Evolutionary conservation across 2,113 vertebrate genomes (phyloP).

Genomic region (Numida meleagris): DNA sequence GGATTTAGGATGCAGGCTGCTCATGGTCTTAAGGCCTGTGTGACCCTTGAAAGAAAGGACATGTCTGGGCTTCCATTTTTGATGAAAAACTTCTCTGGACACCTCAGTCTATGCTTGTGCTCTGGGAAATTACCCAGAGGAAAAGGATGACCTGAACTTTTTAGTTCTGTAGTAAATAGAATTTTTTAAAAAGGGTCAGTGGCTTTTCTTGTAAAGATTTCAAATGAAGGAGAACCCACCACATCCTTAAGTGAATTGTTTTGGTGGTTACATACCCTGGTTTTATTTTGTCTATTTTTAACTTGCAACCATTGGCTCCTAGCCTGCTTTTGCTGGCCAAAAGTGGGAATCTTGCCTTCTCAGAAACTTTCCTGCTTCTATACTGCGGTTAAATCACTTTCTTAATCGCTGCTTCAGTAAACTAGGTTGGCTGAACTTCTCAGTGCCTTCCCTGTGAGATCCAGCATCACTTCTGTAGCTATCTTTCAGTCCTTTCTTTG

Average conservation of each 20-base stretch:
- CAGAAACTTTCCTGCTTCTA: background rate
- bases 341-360: slow-evolving; percentile 20
- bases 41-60: background rate
- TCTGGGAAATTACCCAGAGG: slow-evolving; percentile 16
- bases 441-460: background rate
- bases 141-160: background rate
- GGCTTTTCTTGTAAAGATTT: slow-evolving; percentile 60
- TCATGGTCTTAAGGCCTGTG: background rate
- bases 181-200: slow-evolving; percentile 29
- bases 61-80: background rate
- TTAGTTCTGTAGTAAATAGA: slow-evolving; percentile 53
- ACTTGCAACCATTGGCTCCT: slow-evolving; percentile 24
- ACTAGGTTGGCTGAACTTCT: background rate
- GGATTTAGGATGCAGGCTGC: background rate
- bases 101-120: background rate
- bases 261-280: slow-evolving; percentile 64
- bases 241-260: slow-evolving; percentile 71
- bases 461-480: background rate
- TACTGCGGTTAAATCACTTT: slow-evolving; percentile 11
- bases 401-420: slow-evolving; percentile 17
- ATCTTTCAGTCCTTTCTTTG: background rate
- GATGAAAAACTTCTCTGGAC: background rate
- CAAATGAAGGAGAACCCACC: slow-evolving; percentile 67
- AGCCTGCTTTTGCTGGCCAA: slow-evolving; percentile 38
- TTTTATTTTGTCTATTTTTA: slow-evolving; percentile 69